Evolutionary conservation across 2,797 vertebrate genomes (phyloP), one percentile per base, ranked within the genome.

Genomic region (Falco novaeseelandiae): DNA sequence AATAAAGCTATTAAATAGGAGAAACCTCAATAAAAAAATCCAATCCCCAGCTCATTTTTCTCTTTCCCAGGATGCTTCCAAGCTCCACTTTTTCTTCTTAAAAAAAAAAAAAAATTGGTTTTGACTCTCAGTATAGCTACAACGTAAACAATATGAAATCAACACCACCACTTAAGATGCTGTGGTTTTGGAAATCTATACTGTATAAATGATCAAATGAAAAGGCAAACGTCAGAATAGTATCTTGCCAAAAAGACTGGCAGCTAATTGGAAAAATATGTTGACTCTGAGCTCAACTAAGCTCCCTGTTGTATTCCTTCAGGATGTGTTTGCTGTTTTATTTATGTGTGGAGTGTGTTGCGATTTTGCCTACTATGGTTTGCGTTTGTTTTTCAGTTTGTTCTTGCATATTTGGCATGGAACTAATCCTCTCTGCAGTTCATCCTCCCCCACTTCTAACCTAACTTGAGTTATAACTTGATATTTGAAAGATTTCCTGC

Each of bases 381-480:
- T 96, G 89, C 94, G 88, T 84, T 94, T 87, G 83, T 66, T 96
- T 97, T 96, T 92, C 63, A 94, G 61, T 58, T 73, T 92, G 52
- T 94, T 97, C 91, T 90, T 94, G 66, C 67, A 88, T 84, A 93
- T 74, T 79, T 93, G 81, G 61, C 91, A 78, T 70, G 88, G 38
- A 96, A 89, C 52, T 84, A 91, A 91, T 77, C 79, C 82, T 87
- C 67, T 83, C 65, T 81, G 44, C n/a, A 48, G 57, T 61, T 95
- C 79, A 88, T 69, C 83, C 61, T 95, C 76, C 61, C 17, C 49
- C 83, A 67, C 57, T 74, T 96, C 63, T 84, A 77, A 58, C 55
- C 52, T 70, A 57, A 48, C 55, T 65, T 94, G 91, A 93, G 17
- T 96, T 95, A 96, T 44, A 90, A 34, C 27, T 82, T 87, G 74